A percentile compares a stretch with the other conserved stretches of the same genome.
Conservation (phyloP, 2,113 vertebrate species). For the Toxotes chatareus region DNA sequence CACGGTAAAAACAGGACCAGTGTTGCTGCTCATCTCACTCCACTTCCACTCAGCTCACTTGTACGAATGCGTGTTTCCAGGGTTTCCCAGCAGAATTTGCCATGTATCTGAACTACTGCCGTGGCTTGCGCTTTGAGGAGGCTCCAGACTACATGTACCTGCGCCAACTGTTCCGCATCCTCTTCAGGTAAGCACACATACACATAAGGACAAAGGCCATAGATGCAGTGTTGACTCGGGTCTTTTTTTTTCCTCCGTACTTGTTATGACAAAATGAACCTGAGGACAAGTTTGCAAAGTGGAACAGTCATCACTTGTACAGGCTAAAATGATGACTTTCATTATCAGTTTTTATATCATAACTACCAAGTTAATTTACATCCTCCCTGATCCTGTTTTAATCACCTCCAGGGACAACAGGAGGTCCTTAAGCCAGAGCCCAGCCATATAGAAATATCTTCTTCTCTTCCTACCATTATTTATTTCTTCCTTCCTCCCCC, state of each 20-base stretch:
- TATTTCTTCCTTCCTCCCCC: too few relatives aligned
- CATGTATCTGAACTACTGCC: slow-evolving; percentile 99
- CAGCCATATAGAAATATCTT: too few relatives aligned
- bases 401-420: too few relatives aligned
- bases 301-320: background rate
- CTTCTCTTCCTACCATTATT: background rate
- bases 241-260: background rate
- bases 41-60: background rate
- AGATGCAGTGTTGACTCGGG: background rate
- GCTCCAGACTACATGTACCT: slow-evolving; percentile 99
- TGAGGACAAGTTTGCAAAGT: background rate
- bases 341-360: too few relatives aligned
- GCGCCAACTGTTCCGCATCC: slow-evolving; percentile 99
- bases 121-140: slow-evolving; percentile 98
- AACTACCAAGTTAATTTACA: too few relatives aligned
- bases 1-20: background rate
- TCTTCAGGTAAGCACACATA: slow-evolving; percentile 90
- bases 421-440: too few relatives aligned
- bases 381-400: too few relatives aligned
- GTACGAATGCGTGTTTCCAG: slow-evolving; percentile 73
- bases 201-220: too few relatives aligned
- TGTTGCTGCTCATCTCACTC: background rate
- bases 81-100: slow-evolving; percentile 99
- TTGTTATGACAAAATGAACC: background rate
- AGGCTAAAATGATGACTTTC: too few relatives aligned